Evolutionary conservation across 2,888 invertebrate species (phyloP).

Genomic region (Pseudeuparius sepicola): DNA sequence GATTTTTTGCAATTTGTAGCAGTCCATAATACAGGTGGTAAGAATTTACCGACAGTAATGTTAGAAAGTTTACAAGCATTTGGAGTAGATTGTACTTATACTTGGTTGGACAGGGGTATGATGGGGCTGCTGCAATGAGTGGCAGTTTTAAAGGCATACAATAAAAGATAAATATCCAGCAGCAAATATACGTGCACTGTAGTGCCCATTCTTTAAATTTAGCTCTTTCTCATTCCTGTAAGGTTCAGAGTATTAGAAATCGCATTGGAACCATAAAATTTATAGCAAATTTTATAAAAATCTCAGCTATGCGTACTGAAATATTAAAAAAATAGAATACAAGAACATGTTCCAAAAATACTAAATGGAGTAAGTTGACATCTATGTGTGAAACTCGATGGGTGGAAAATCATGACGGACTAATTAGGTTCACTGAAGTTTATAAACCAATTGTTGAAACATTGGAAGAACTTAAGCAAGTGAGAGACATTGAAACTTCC

Average conservation of each 20-base stretch:
- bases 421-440: slow-evolving; percentile 6
- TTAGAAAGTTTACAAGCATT: slow-evolving; percentile 7
- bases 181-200: too few relatives aligned
- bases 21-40: too few relatives aligned
- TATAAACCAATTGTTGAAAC: slow-evolving; percentile 8
- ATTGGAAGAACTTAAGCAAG: slow-evolving; percentile 6
- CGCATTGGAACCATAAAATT: slow-evolving; percentile 6
- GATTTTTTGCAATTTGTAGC: too few relatives aligned
- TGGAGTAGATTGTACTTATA: slow-evolving; percentile 6
- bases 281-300: slow-evolving; percentile 8
- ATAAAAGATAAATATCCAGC: too few relatives aligned
- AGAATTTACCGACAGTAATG: too few relatives aligned
- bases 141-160: too few relatives aligned
- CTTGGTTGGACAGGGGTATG: too few relatives aligned
- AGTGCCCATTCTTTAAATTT: too few relatives aligned
- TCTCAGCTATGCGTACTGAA: slow-evolving; percentile 7
- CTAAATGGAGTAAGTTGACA: slow-evolving; percentile 7
- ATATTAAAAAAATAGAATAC: too few relatives aligned
- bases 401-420: slow-evolving; percentile 3
- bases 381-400: slow-evolving; percentile 9
- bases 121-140: too few relatives aligned
- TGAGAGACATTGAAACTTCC: slow-evolving; percentile 5
- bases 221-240: slow-evolving; percentile 7
- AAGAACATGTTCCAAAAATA: too few relatives aligned
- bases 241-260: slow-evolving; percentile 8